Evolutionary conservation across 2,888 invertebrate species (phyloP).

Genomic region (Leucophora obtusa): DNA sequence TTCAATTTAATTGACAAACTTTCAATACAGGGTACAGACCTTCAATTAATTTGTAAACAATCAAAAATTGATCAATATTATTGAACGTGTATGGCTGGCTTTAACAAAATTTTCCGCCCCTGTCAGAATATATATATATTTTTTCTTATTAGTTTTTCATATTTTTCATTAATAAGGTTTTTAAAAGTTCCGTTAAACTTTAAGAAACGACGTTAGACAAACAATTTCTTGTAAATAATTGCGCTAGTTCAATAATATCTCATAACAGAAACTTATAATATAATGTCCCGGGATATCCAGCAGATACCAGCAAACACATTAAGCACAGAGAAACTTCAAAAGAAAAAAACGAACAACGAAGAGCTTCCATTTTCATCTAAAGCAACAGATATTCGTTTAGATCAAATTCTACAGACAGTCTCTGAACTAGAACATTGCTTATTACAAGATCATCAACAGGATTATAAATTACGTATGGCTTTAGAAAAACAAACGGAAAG

Average conservation of each 20-base stretch:
- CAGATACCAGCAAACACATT: not conserved
- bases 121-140: not conserved
- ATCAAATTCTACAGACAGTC: slow-evolving; percentile 66
- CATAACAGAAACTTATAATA: not conserved
- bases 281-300: not conserved
- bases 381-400: not conserved
- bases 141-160: not conserved
- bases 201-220: not conserved
- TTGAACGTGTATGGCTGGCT: no score
- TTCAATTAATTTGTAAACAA: no score
- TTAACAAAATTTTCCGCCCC: not conserved
- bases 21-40: no score
- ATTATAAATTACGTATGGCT: slow-evolving; percentile 67
- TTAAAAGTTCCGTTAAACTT: not conserved
- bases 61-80: no score
- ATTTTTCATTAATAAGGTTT: not conserved
- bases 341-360: not conserved
- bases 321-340: not conserved
- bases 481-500: slow-evolving; percentile 67
- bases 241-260: not conserved
- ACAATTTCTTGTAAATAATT: not conserved
- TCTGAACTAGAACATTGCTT: slow-evolving; percentile 72
- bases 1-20: no score
- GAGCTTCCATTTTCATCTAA: not conserved
- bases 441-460: slow-evolving; percentile 72